Conservation (phyloP, 1,140 invertebrate species). For the Heliconius congener region DNA sequence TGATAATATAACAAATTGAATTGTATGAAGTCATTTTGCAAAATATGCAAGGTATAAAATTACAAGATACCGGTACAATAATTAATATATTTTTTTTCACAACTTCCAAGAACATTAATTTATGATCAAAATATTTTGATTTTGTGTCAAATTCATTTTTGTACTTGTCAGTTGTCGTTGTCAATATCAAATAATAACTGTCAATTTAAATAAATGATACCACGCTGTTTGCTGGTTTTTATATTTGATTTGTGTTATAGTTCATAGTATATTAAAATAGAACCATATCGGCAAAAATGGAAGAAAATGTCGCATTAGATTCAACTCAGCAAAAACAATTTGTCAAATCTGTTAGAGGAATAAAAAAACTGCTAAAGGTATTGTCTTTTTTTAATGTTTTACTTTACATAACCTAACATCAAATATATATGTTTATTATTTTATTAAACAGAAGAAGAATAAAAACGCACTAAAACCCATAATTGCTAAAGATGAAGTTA, state of each 20-base stretch:
- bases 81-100: too few species aligned
- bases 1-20: too few species aligned
- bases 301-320: constrained; percentile 77
- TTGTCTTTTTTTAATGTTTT: constrained; percentile 29
- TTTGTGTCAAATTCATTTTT: neutral
- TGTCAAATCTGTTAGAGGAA: constrained; percentile 73
- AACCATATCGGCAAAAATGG: constrained; percentile 51
- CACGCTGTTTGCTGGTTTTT: neutral
- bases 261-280: constrained; percentile 13
- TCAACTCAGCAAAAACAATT: constrained; percentile 70
- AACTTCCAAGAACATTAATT: too few species aligned
- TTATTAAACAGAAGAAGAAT: constrained; percentile 41
- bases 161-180: neutral
- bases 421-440: constrained; percentile 10
- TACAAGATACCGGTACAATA: too few species aligned
- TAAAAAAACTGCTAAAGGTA: constrained; percentile 72
- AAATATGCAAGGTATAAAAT: too few species aligned
- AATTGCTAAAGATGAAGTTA: constrained; percentile 20
- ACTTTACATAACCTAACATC: constrained; percentile 16
- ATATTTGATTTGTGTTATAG: neutral
- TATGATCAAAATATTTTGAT: too few species aligned
- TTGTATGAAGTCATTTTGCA: too few species aligned
- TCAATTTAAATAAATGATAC: neutral
- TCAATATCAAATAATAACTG: neutral
- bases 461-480: constrained; percentile 20